phyloP scores from a whole-genome alignment of 2,888 invertebrate species.

The Osedax frankpressi region DNA sequence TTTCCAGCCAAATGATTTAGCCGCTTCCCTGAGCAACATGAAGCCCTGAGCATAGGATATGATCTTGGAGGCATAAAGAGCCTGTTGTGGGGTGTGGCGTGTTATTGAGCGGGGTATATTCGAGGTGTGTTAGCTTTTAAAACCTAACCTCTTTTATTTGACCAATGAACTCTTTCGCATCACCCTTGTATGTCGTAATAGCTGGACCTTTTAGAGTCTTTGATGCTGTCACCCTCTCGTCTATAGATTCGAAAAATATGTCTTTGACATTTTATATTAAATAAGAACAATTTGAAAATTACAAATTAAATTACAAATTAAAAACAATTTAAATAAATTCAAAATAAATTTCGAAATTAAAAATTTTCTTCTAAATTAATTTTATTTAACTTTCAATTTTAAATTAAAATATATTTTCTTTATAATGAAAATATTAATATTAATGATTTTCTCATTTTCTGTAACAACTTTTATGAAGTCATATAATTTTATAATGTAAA shows the following conservation, averaged over 20 bases:
- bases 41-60: slow-evolving; percentile 90
- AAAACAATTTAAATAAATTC: too few relatives aligned
- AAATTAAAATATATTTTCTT: not conserved
- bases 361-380: too few relatives aligned
- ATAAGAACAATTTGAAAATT: too few relatives aligned
- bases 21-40: slow-evolving; percentile 84
- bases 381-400: not conserved
- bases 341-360: too few relatives aligned
- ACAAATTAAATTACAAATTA: too few relatives aligned
- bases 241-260: not conserved
- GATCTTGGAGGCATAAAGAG: slow-evolving; percentile 91
- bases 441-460: too few relatives aligned
- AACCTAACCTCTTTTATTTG: slow-evolving; percentile 58
- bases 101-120: too few relatives aligned
- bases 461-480: too few relatives aligned
- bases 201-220: slow-evolving; percentile 55
- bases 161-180: slow-evolving; percentile 67
- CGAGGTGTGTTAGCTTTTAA: too few relatives aligned
- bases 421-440: not conserved
- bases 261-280: too few relatives aligned
- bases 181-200: slow-evolving; percentile 53
- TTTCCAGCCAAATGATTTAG: slow-evolving; percentile 78
- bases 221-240: slow-evolving; percentile 73
- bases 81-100: slow-evolving; percentile 52
- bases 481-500: too few relatives aligned